A percentile compares a stretch with the other conserved stretches of the same genome.
Conservation (phyloP, 2,113 vertebrate species). For the Gasterosteus nipponicus region DNA sequence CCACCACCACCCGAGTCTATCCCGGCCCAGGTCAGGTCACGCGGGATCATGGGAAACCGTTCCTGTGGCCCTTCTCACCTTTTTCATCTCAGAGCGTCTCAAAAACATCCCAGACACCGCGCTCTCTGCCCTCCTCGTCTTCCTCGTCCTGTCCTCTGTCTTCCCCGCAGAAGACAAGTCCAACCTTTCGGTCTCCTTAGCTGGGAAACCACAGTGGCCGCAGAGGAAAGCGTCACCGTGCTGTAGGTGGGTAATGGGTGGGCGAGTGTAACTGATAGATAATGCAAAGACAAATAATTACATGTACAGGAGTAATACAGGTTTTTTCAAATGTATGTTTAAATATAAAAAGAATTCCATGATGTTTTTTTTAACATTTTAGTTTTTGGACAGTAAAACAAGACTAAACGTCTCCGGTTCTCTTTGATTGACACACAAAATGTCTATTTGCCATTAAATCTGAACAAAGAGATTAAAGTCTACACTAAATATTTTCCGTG, state of each 20-base stretch:
- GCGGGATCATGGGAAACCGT: slow-evolving; percentile 75
- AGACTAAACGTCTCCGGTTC: not conserved
- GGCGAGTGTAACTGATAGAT: not conserved
- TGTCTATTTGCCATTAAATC: not conserved
- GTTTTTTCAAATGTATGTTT: not conserved
- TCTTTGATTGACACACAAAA: not conserved
- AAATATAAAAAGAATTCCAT: not conserved
- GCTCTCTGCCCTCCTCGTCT: slow-evolving; percentile 47
- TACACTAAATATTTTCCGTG: not conserved
- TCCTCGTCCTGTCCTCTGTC: slow-evolving; percentile 10
- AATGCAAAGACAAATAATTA: not conserved
- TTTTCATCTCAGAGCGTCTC: slow-evolving; percentile 77
- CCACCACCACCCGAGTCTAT: slow-evolving; percentile 38
- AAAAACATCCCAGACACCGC: slow-evolving; percentile 75
- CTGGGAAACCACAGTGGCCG: slow-evolving; percentile 6
- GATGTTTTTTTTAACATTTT: too few species aligned
- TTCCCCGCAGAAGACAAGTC: slow-evolving; percentile 15
- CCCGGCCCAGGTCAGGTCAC: slow-evolving; percentile 62
- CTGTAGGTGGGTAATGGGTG: not conserved
- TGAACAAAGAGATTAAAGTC: not conserved
- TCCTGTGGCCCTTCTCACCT: slow-evolving; percentile 80
- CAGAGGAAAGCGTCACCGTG: not conserved
- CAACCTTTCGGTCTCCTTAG: not conserved
- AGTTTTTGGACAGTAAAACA: not conserved
- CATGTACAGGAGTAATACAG: not conserved